Evolutionary conservation across 2,888 invertebrate species (phyloP).

Genomic region (Ellobium chinense): DNA sequence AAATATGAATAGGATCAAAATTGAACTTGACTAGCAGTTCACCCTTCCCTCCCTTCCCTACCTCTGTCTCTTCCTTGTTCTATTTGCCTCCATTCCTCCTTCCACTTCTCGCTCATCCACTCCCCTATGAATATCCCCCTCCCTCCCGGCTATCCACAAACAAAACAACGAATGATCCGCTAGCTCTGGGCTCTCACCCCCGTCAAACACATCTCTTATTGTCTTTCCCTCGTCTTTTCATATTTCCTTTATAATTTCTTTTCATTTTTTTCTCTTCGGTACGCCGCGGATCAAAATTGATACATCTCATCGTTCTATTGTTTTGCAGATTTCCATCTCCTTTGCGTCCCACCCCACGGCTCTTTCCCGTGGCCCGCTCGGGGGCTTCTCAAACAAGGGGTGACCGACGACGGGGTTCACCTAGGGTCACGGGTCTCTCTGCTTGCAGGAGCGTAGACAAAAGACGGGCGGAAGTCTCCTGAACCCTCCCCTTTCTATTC

Average conservation of each 20-base stretch:
- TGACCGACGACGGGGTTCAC: not conserved
- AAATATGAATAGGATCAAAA: not conserved
- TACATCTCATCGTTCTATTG: not conserved
- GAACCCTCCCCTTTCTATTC: not conserved
- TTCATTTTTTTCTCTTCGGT: not conserved
- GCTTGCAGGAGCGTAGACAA: constrained; percentile 17
- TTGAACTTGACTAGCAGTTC: not conserved
- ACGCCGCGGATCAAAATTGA: not conserved
- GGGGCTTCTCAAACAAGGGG: not conserved
- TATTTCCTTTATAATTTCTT: not conserved
- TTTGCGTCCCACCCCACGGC: not conserved
- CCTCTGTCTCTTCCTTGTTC: not conserved
- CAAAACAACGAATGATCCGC: too few relatives aligned
- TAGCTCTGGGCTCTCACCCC: too few relatives aligned
- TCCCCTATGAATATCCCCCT: not conserved
- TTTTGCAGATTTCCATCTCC: not conserved
- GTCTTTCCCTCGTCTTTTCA: not conserved
- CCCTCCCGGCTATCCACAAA: too few relatives aligned
- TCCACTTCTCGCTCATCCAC: too few relatives aligned
- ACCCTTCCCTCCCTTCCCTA: not conserved
- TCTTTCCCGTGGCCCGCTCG: not conserved
- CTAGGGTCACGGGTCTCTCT: constrained; percentile 22
- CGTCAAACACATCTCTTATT: not conserved
- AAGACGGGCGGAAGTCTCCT: constrained; percentile 29
- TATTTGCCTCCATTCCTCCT: too few relatives aligned